Percentiles rank a stretch among this genome's conserved stretches.
phyloP scores from a whole-genome alignment of 2,888 invertebrate species.

The Epinotia brunnichana region DNA sequence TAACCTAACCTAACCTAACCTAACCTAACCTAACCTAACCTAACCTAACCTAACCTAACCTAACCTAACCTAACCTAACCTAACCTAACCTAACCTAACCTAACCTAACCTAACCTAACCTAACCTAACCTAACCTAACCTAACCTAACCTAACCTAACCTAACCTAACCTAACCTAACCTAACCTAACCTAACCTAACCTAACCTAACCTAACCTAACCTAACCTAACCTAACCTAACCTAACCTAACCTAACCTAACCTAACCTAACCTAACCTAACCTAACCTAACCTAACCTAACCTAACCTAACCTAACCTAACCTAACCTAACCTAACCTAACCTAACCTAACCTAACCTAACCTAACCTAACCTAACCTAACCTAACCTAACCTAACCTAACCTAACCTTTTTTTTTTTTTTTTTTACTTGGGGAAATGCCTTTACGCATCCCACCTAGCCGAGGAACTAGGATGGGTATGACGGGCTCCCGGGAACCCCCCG shows the following conservation, averaged over 20 bases:
- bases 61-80: conserved; percentile 43
- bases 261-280: conserved; percentile 37
- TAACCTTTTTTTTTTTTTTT: no score
- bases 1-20: no score
- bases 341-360: no score
- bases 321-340: neutral
- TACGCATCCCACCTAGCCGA: no score
- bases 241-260: conserved; percentile 33
- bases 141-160: conserved; percentile 41
- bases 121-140: conserved; percentile 48
- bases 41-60: conserved; percentile 40
- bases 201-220: conserved; percentile 37
- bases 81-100: conserved; percentile 21
- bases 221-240: conserved; percentile 37
- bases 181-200: conserved; percentile 48
- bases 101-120: conserved; percentile 46
- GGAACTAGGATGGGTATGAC: no score
- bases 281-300: conserved; percentile 37
- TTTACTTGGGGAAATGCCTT: no score
- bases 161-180: conserved; percentile 48
- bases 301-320: conserved; percentile 38
- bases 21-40: conserved; percentile 16
- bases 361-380: no score
- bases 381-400: no score
- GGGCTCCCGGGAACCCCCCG: no score